Evolutionary conservation across 2,888 invertebrate species (phyloP).

Genomic region (Cybosia mesomella): DNA sequence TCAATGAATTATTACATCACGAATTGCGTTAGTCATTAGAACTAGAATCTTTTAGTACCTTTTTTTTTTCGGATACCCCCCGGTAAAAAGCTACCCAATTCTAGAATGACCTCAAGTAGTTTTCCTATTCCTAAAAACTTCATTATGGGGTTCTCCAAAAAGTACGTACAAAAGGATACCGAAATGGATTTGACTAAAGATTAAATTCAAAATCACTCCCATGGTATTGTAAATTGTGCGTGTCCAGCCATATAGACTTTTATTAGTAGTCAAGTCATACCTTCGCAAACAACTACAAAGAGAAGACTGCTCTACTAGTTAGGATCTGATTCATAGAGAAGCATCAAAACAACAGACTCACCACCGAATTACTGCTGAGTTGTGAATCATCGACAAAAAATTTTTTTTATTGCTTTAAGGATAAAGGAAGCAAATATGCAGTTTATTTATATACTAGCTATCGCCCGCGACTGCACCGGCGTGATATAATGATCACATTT

Average conservation of each 20-base stretch:
- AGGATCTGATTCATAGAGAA: background rate
- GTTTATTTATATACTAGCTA: background rate
- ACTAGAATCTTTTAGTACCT: background rate
- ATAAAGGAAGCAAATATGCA: background rate
- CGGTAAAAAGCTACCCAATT: too few species aligned
- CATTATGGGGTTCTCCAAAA: too few species aligned
- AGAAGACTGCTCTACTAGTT: background rate
- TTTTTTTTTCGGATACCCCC: too few species aligned
- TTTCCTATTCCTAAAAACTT: too few species aligned
- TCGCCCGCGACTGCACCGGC: background rate
- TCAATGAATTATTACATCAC: slow-evolving; percentile 5
- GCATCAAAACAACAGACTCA: background rate
- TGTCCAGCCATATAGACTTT: background rate
- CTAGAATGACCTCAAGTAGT: too few species aligned
- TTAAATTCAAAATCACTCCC: background rate
- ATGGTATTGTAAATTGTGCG: background rate
- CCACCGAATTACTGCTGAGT: background rate
- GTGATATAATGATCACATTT: too few species aligned
- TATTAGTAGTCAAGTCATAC: background rate
- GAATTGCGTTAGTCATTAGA: slow-evolving; percentile 11
- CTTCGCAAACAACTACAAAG: background rate
- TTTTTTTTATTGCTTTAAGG: background rate
- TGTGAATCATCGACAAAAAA: background rate
- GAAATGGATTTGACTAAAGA: too few species aligned
- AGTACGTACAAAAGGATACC: too few species aligned